phyloP scores from a whole-genome alignment of 2,888 invertebrate species.

The Agrilus mali region DNA sequence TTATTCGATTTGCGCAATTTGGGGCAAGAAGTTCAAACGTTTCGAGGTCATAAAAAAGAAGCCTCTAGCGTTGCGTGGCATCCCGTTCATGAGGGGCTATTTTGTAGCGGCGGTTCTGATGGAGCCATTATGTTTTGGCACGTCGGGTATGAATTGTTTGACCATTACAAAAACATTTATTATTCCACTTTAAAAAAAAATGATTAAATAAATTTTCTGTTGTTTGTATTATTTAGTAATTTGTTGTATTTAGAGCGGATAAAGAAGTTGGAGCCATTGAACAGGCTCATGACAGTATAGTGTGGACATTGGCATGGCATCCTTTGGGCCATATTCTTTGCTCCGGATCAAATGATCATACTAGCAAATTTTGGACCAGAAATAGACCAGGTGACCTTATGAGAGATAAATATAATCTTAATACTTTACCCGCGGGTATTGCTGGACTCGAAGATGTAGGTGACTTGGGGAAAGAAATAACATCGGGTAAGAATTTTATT shows the following conservation, averaged over 20 bases:
- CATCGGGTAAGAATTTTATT: not conserved
- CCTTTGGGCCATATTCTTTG: constrained; percentile 97
- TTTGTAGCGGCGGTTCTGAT: constrained; percentile 97
- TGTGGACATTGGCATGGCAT: constrained; percentile 99
- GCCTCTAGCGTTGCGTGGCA: constrained; percentile 97
- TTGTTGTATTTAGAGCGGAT: constrained; percentile 54
- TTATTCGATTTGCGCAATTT: constrained; percentile 95
- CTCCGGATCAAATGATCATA: constrained; percentile 99
- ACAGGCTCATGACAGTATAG: constrained; percentile 97
- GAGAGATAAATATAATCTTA: constrained; percentile 95
- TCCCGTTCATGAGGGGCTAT: constrained; percentile 92
- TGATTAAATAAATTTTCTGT: not conserved
- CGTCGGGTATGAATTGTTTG: constrained; percentile 64
- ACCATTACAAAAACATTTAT: not conserved
- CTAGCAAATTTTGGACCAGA: constrained; percentile 97
- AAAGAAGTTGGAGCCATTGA: constrained; percentile 98
- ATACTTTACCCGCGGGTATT: constrained; percentile 75
- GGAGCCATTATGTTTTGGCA: constrained; percentile 98
- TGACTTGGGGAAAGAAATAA: constrained; percentile 19
- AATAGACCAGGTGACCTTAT: constrained; percentile 97
- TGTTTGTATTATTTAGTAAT: too few relatives aligned
- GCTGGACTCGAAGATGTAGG: constrained; percentile 59
- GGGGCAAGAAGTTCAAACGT: constrained; percentile 90
- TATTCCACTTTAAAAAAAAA: not conserved
- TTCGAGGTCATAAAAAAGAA: constrained; percentile 98